Base-by-base conservation (phyloP, 2,113 vertebrate genomes). In the Chaenocephalus aceratus region DNA sequence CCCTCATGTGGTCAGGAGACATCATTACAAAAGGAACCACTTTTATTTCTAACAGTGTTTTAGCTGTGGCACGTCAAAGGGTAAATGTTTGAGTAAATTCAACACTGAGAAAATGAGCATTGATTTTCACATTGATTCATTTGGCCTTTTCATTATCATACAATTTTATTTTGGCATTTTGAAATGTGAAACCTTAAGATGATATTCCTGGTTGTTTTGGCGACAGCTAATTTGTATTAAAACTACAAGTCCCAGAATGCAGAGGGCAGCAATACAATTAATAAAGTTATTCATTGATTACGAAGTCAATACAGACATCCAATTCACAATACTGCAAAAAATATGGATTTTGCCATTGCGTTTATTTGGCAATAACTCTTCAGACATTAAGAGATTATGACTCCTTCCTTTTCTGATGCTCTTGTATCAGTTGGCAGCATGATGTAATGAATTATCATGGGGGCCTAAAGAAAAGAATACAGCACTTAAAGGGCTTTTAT, bases 21-120 rank as follows among this genome's bases (percentile, higher is more conserved):
- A 34, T 79, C 54, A 83, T 87, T 84, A 76, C 85, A 82, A 46
- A 59, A 57, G 16, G 48, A 75, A 34, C 60, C 49, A 63, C 71
- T 60, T 76, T 51, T 15, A 79, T 75, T 41, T 86, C 64, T 77
- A 84, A 85, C 93, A 94, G 93, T 93, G 93, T 94, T 94, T 93
- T 94, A 94, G 88, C 93, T 93, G 94, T 92, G 56, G 72, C 79
- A 74, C 26, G 73, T 52, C 41, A 59, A 52, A 67, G 13, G 15
- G 34, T 36, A 73, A 57, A 77, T 56, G 41, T 84, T 56, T 48
- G 18, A 79, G 11, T 10, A 46, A 82, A 48, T 66, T 54, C 44
- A 62, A 75, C 45, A 12, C 64, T 58, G 46, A 79, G n/a, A 59
- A 73, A 67, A 65, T 34, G 2, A 56, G 62, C 3, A 59, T 63